Conservation (phyloP, 2,113 vertebrate genomes). For the Hyaena hyaena region DNA sequence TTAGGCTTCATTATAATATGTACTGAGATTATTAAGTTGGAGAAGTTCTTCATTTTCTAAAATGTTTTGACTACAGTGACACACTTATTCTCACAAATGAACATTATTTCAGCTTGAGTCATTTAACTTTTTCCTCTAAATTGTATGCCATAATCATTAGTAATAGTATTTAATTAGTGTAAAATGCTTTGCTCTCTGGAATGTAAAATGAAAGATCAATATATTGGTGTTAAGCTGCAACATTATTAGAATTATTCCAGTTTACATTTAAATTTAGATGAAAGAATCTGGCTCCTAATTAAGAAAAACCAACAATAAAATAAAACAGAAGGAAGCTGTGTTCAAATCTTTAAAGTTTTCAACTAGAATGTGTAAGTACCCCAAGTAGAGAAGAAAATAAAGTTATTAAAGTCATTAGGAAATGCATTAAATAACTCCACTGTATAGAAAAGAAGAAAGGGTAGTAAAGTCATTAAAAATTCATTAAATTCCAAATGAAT, state of each 20-base stretch:
- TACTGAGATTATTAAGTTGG: background rate
- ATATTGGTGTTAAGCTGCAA: background rate
- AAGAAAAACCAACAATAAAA: background rate
- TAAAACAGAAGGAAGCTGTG: background rate
- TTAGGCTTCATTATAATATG: background rate
- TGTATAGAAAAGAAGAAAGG: slow-evolving; percentile 54
- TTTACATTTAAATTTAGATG: background rate
- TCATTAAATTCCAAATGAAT: slow-evolving; percentile 72
- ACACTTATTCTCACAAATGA: background rate
- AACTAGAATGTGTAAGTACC: background rate
- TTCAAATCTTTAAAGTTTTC: slow-evolving; percentile 30
- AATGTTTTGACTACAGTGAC: background rate
- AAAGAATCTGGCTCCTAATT: slow-evolving; percentile 31
- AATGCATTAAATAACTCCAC: slow-evolving; percentile 58
- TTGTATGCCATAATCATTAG: background rate
- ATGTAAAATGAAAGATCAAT: slow-evolving; percentile 48
- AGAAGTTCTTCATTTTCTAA: slow-evolving; percentile 21
- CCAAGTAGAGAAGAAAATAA: slow-evolving; percentile 43
- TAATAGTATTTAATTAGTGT: slow-evolving; percentile 8
- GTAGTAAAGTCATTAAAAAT: slow-evolving; percentile 61
- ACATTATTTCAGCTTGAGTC: background rate
- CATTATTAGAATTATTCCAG: background rate
- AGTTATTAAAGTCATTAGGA: slow-evolving; percentile 64
- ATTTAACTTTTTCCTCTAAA: background rate
- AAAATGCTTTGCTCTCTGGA: background rate